These are phyloP conservation scores for Diuraphis noxia DNA, from an alignment of 1,140 invertebrate species.

Conservation along the genomic window DNA sequence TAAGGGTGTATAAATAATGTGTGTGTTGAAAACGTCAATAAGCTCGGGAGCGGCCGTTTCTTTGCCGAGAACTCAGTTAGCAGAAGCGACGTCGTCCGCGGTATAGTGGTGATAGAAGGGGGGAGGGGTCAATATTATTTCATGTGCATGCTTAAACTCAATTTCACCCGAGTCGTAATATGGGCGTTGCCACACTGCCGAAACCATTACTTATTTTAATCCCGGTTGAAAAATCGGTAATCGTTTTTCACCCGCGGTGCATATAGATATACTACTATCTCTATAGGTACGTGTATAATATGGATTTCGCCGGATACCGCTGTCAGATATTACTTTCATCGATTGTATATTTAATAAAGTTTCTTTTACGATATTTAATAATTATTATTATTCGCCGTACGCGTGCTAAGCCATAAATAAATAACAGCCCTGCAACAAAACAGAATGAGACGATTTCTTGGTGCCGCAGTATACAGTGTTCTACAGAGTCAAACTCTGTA, in stretches of 20 bases:
- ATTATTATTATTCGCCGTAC: neutral
- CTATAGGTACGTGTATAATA: neutral
- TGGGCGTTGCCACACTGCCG: constrained; percentile 29
- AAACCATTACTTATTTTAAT: constrained; percentile 53
- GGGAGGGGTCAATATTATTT: constrained; percentile 27
- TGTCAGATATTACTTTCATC: constrained; percentile 33
- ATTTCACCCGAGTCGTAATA: constrained; percentile 27
- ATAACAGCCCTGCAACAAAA: neutral
- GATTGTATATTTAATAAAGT: neutral
- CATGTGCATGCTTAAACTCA: constrained; percentile 48
- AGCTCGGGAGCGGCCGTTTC: constrained; percentile 29
- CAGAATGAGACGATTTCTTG: neutral
- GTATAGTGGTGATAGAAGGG: too few species aligned
- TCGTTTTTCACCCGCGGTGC: constrained; percentile 43
- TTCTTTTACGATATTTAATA: neutral
- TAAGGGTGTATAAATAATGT: constrained; percentile 50
- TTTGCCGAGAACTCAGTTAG: neutral
- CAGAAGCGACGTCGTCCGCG: neutral
- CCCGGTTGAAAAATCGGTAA: constrained; percentile 52
- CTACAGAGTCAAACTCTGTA: neutral
- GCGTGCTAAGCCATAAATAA: neutral
- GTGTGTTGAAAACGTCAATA: constrained; percentile 53
- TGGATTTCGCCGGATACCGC: constrained; percentile 9
- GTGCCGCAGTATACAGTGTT: neutral
- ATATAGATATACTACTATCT: neutral